Base-by-base conservation (phyloP, 53 echinoderm and acorn worm genomes). In the Crossaster papposus region DNA sequence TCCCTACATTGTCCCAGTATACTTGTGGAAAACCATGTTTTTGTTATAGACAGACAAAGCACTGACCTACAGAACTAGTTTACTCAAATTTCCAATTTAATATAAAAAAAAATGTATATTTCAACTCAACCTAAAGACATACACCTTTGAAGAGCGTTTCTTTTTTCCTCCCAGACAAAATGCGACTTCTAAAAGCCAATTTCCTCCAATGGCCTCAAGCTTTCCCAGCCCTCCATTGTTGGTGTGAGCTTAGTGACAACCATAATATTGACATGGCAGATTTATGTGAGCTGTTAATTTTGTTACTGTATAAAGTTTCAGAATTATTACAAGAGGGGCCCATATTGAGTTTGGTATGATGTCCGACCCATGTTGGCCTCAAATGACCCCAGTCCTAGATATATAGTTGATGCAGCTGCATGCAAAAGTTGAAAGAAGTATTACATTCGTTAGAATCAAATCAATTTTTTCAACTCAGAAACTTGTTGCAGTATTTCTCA, bases 221-320 rank as follows among this genome's bases (percentile, higher is more conserved):
- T 34, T 22, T 33, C 30, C 33, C 2, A 8, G 81, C 33, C 34
- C 22, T 23, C 44, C n/a, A 51, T 53, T 71, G 32, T 84, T 2
- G 26, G n/a, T 50, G 30, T 28, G 84, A 24, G 34, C 36, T 78
- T 70, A 84, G 84, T 84, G 84, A 32, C 72, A 84, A 84, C 72
- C 51, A 84, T 73, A 84, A 84, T 84, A 84, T 84, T 84, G 72
- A 53, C 72, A 18, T n/a, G 31, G n/a, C 30, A 68, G 64, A 73
- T 78, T n/a, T 78, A 78, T 44, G 51, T 74, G 22, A 51, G 23
- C 78, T 50, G 51, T 50, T 71, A 84, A 84, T 84, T 71, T 53
- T 36, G 34, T 84, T 71, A 53, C 71, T 54, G 71, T 84, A 52
- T 84, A 18, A 71, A 31, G 71, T 71, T 73, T 50, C 32, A 9